Base-by-base conservation (phyloP, 2,113 vertebrate species). In the Plestiodon gilberti region DNA sequence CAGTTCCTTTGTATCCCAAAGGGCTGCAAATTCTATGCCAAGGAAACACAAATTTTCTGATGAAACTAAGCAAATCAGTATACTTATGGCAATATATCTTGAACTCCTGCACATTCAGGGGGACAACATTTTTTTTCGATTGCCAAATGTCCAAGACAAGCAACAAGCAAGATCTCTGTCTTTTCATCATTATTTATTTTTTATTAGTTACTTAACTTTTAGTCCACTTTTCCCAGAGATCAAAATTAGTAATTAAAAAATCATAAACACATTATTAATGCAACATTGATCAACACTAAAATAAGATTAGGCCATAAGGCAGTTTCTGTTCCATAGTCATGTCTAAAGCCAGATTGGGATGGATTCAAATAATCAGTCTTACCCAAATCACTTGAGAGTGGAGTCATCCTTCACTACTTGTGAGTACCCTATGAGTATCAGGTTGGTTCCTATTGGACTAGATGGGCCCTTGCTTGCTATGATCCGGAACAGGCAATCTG, bases 61-160 rank as follows among this genome's bases (percentile, higher is more conserved):
- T 25, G 13, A 83, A 80, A 61, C 70, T 82, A 87, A 40, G 83
- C 79, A 90, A 92, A 94, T 90, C 40, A 10, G 38, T 83, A 90
- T 91, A 4, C 9, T 90, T 89, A 89, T 93, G 57, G 88, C 86
- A 85, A 87, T 82, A 75, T 69, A 87, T 88, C 69, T 25, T 86
- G 86, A 52, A 20, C 55, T 18, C 70, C 35, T 59, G 33, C 55
- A 61, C 30, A 73, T 55, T 30, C 52, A 59, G 22, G 55, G 30
- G 70, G n/a, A n/a, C n/a, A 70, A 20, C 23, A n/a, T n/a, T n/a
- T n/a, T n/a, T n/a, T 1, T 57, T 3, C 33, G 67, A 57, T 82
- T 25, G 70, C 67, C 65, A 71, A n/a, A 40, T 74, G 9, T 10
- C 28, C 28, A n/a, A 3, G 0, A 28, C 9, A 13, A 67, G 30